Percentiles rank a stretch among this genome's conserved stretches.
phyloP scores from a whole-genome alignment of 1,140 invertebrate species.

The Periplaneta americana region DNA sequence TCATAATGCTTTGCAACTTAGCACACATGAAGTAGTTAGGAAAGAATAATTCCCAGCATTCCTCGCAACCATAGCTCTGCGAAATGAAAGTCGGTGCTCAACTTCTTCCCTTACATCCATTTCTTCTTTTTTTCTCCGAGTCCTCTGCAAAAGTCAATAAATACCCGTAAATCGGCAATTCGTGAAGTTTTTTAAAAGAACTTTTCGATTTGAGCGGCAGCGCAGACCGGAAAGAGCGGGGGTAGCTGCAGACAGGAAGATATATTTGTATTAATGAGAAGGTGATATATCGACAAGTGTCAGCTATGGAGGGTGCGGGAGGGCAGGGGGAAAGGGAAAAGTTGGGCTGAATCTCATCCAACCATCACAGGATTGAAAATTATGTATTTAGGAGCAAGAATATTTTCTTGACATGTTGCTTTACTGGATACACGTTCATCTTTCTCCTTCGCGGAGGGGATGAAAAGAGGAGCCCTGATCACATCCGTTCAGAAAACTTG shows the following conservation, averaged over 20 bases:
- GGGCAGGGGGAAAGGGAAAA: background rate
- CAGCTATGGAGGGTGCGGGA: background rate
- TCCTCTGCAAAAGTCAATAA: background rate
- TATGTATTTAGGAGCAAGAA: background rate
- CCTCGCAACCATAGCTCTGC: too few relatives aligned
- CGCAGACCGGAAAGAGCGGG: background rate
- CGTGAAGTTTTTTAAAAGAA: background rate
- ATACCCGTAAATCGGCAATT: background rate
- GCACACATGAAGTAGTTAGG: too few relatives aligned
- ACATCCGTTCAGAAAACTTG: constrained; percentile 1
- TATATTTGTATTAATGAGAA: background rate
- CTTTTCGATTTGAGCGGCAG: background rate
- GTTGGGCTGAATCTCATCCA: background rate
- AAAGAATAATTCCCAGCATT: background rate
- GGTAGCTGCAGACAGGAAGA: background rate
- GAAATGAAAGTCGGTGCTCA: background rate
- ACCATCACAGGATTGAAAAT: background rate
- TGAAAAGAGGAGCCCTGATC: background rate
- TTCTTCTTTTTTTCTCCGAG: background rate
- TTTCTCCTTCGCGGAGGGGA: background rate
- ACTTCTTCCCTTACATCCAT: background rate
- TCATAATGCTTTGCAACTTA: too few relatives aligned
- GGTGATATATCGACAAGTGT: constrained; percentile 2
- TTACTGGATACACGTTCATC: background rate
- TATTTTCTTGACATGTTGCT: background rate